Evolutionary conservation across 2,797 vertebrate species (phyloP), one percentile per base, ranked within the genome.

Genomic region (Falco rusticolus): DNA sequence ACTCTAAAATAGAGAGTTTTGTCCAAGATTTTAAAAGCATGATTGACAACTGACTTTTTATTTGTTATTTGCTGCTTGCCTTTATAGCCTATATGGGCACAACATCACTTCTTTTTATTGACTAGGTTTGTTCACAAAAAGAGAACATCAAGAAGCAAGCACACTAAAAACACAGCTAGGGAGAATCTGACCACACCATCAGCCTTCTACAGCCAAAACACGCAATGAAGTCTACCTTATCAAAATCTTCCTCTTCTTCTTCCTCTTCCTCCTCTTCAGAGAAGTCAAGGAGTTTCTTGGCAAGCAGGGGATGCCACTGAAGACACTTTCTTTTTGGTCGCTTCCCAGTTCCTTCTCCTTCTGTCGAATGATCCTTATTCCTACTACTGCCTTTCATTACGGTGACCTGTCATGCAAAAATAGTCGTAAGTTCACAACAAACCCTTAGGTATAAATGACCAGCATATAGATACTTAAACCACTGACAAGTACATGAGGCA

Each of bases 261-360:
- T 99, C 99, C 8, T 99, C 99, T 56, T 99, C 99, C 31, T 99
- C 99, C 89, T 99, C 99, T 97, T 99, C 99, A 34, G 99, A 99
- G 97, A 99, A 99, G 92, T 99, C 99, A 95, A 99, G 98, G 61
- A 99, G 98, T 97, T 99, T 99, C 97, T 99, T 99, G 96, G 99
- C 99, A 83, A 99, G 98, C 90, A 99, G 98, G 11, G 99, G 99
- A 97, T 99, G 99, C 99, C 99, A 99, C 98, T 99, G 99, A 93
- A 99, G 98, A 97, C 99, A 99, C 98, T 99, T 99, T 59, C 99
- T 98, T 97, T 99, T 99, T 94, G 99, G 99, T 91, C 99, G 98
- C 97, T 99, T 99, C 83, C 98, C 98, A 94, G 98, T 97, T 95
- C 98, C 98, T 98, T 99, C 99, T 94, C 98, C 99, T 97, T 99